A percentile compares a stretch with the other conserved stretches of the same genome.
These are phyloP conservation scores for Daubentonia madagascariensis DNA, from an alignment of 2,113 vertebrate species.

Conservation along the genomic window DNA sequence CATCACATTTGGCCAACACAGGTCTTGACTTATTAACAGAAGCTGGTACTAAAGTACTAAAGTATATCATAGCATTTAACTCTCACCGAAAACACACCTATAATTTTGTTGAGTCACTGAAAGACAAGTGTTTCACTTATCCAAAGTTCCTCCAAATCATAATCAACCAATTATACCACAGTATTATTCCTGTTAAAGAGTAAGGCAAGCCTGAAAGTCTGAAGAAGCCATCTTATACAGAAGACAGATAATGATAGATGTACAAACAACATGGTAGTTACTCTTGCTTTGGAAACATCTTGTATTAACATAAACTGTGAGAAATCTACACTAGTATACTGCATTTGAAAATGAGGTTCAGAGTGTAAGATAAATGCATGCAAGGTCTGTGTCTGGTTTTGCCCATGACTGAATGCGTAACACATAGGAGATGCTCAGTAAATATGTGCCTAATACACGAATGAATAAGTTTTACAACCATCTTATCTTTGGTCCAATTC, in stretches of 20 bases:
- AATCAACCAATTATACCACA: not conserved
- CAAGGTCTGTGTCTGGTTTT: not conserved
- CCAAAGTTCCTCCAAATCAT: not conserved
- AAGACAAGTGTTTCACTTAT: not conserved
- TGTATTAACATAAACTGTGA: not conserved
- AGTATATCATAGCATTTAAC: not conserved
- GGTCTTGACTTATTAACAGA: not conserved
- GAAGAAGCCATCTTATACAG: not conserved
- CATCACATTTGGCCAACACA: not conserved
- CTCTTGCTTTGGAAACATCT: not conserved
- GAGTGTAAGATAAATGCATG: not conserved
- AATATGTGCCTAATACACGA: not conserved
- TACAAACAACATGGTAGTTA: not conserved
- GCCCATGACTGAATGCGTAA: not conserved
- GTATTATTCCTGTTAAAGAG: not conserved
- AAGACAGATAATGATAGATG: not conserved
- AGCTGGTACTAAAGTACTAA: not conserved
- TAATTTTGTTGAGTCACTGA: not conserved
- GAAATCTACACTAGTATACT: not conserved
- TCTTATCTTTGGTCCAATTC: not conserved
- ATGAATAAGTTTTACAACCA: not conserved
- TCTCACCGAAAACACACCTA: not conserved
- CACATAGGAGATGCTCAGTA: not conserved
- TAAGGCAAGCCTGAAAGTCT: not conserved
- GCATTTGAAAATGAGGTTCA: not conserved